A percentile compares a stretch with the other conserved stretches of the same genome.
These are phyloP conservation scores for Rhineura floridana DNA, from an alignment of 2,113 vertebrate species.

Conservation along the genomic window DNA sequence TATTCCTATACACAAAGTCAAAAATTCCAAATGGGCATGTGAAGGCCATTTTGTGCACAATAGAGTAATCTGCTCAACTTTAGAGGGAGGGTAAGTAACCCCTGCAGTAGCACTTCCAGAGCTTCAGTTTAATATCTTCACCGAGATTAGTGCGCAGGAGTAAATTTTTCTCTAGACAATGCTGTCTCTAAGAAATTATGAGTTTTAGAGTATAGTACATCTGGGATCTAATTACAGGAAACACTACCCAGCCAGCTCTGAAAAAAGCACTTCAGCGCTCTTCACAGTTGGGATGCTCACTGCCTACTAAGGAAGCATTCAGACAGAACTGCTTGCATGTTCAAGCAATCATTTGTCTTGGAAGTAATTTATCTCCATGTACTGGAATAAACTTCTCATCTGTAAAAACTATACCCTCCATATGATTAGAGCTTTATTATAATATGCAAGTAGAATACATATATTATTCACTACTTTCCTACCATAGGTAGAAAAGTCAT, in stretches of 20 bases:
- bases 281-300: background rate
- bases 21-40: background rate
- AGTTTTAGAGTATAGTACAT: constrained; percentile 2
- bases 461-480: constrained; percentile 10
- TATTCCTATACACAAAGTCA: background rate
- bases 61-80: background rate
- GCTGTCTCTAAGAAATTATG: constrained; percentile 14
- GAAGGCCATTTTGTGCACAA: background rate
- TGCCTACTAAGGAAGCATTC: constrained; percentile 28
- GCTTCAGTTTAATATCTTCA: constrained; percentile 16
- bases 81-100: background rate
- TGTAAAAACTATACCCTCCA: constrained; percentile 21
- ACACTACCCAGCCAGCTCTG: constrained; percentile 1
- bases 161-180: constrained; percentile 7
- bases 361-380: constrained; percentile 28
- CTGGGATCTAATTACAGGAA: constrained; percentile 41
- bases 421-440: constrained; percentile 26
- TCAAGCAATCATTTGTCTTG: constrained; percentile 23
- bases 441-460: background rate
- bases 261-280: constrained; percentile 35
- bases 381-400: constrained; percentile 24
- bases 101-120: background rate
- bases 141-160: background rate
- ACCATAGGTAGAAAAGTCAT: constrained; percentile 8
- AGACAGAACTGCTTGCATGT: constrained; percentile 17